A percentile compares a stretch with the other conserved stretches of the same genome.
phyloP scores from a whole-genome alignment of 1,140 invertebrate genomes.

The Pogonus chalceus region DNA sequence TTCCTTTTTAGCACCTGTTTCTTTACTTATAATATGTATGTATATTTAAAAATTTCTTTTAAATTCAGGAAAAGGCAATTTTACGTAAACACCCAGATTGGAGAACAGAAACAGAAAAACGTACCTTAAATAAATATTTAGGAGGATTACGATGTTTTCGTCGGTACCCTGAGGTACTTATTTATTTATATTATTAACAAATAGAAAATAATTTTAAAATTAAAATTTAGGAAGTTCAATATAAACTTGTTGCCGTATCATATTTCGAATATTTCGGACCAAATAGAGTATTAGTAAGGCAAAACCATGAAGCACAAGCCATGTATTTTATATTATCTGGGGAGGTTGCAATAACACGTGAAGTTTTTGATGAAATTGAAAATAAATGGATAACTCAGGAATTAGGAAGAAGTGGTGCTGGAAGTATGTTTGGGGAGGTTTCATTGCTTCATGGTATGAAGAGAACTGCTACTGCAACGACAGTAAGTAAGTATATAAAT shows the following conservation, averaged over 20 bases:
- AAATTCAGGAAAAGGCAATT: slow-evolving; percentile 38
- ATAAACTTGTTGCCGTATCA: slow-evolving; percentile 40
- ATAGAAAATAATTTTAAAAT: slow-evolving; percentile 22
- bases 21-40: too few species aligned
- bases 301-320: slow-evolving; percentile 42
- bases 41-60: slow-evolving; percentile 5
- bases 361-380: slow-evolving; percentile 39
- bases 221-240: slow-evolving; percentile 39
- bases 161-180: slow-evolving; percentile 41
- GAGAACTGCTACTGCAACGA: slow-evolving; percentile 44
- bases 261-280: slow-evolving; percentile 45
- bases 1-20: too few species aligned
- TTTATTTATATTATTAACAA: slow-evolving; percentile 23
- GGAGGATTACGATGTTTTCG: slow-evolving; percentile 46
- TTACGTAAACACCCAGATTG: slow-evolving; percentile 38
- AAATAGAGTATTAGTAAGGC: slow-evolving; percentile 43
- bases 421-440: slow-evolving; percentile 52
- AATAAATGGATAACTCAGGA: slow-evolving; percentile 37
- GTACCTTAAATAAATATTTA: slow-evolving; percentile 40
- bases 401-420: slow-evolving; percentile 34
- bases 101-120: slow-evolving; percentile 42
- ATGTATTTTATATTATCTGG: slow-evolving; percentile 50
- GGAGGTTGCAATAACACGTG: slow-evolving; percentile 39
- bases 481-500: slow-evolving; percentile 45
- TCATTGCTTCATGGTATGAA: slow-evolving; percentile 47